phyloP scores from a whole-genome alignment of 2,888 invertebrate genomes.

The Toxonevra muliebris region DNA sequence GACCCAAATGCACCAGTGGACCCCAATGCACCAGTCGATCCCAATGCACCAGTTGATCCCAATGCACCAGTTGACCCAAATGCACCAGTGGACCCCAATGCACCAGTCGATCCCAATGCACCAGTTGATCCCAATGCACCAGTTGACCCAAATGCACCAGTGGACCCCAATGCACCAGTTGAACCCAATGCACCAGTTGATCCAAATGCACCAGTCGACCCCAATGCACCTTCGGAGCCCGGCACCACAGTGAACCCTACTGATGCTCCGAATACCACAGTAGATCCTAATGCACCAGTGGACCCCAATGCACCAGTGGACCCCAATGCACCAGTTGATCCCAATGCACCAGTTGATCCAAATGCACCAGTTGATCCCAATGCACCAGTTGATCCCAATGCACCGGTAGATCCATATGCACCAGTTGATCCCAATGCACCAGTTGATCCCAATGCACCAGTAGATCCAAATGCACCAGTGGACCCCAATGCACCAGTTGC shows the following conservation, averaged over 20 bases:
- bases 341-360: constrained; percentile 29
- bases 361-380: constrained; percentile 27
- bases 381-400: constrained; percentile 24
- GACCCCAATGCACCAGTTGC: constrained; percentile 27
- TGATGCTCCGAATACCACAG: constrained; percentile 12
- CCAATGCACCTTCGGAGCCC: constrained; percentile 24
- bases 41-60: constrained; percentile 30
- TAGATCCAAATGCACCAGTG: constrained; percentile 14
- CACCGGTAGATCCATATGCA: constrained; percentile 8
- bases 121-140: constrained; percentile 33
- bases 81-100: constrained; percentile 12
- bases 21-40: constrained; percentile 4
- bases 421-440: constrained; percentile 28
- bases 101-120: constrained; percentile 4
- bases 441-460: constrained; percentile 20
- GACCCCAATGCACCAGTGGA: constrained; percentile 29
- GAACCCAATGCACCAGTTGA: constrained; percentile 27
- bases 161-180: constrained; percentile 21
- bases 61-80: constrained; percentile 28
- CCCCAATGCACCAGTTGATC: constrained; percentile 31
- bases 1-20: constrained; percentile 24
- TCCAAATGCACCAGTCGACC: constrained; percentile 27
- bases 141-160: constrained; percentile 32
- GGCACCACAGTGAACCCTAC: constrained; percentile 16
- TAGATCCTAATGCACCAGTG: constrained; percentile 29